A percentile compares a stretch with the other conserved stretches of the same genome.
Evolutionary conservation across 2,113 vertebrate genomes (phyloP).

Genomic region (Nothobranchius furzeri): DNA sequence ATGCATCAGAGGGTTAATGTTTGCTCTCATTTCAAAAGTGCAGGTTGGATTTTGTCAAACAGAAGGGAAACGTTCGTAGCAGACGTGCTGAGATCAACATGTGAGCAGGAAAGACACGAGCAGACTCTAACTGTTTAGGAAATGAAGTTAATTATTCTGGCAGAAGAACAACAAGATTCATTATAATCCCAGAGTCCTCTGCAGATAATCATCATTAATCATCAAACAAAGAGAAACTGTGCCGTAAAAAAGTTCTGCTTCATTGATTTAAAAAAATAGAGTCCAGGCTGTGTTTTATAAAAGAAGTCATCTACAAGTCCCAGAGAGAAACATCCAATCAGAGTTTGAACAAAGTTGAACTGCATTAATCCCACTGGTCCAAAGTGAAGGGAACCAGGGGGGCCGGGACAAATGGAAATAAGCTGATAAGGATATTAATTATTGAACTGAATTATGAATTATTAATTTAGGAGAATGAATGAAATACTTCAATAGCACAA

Average conservation of each 20-base stretch:
- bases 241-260: constrained; percentile 34
- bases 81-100: constrained; percentile 1
- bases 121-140: constrained; percentile 15
- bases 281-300: constrained; percentile 1
- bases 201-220: constrained; percentile 54
- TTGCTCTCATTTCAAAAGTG: not conserved
- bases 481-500: constrained; percentile 30
- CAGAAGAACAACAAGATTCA: constrained; percentile 38
- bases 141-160: constrained; percentile 33
- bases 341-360: constrained; percentile 43
- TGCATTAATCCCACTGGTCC: constrained; percentile 45
- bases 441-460: constrained; percentile 66
- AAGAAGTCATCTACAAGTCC: constrained; percentile 37
- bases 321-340: constrained; percentile 55
- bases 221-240: constrained; percentile 38
- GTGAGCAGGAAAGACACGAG: constrained; percentile 1
- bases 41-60: not conserved
- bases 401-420: constrained; percentile 39
- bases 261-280: constrained; percentile 18
- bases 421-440: constrained; percentile 69
- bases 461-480: constrained; percentile 55
- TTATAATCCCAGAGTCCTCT: constrained; percentile 29
- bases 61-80: not conserved
- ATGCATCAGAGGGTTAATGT: no score
- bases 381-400: constrained; percentile 42